Evolutionary conservation across 2,797 vertebrate genomes (phyloP).

Genomic region (Chiloscyllium punctatum): DNA sequence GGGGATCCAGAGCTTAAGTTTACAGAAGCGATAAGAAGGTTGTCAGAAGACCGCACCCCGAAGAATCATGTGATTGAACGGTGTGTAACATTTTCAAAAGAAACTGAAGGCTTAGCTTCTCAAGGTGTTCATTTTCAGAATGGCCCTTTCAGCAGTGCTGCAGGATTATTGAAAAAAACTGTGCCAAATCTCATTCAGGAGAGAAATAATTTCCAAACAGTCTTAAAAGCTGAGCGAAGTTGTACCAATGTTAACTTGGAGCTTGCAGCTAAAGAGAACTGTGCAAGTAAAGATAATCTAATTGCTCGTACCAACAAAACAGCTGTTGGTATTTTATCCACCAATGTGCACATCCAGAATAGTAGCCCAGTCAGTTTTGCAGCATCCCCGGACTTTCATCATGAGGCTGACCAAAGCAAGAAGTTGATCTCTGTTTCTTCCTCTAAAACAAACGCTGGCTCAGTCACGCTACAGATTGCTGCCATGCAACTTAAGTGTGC

Average conservation of each 20-base stretch:
- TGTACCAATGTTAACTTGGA: not conserved
- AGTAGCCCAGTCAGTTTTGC: not conserved
- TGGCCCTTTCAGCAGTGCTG: constrained; percentile 33
- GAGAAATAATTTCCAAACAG: not conserved
- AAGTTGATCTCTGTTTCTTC: not conserved
- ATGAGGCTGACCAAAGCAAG: not conserved
- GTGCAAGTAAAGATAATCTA: not conserved
- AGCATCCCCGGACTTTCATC: not conserved
- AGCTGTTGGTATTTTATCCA: not conserved
- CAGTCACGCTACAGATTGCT: constrained; percentile 27
- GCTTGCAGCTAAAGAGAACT: not conserved
- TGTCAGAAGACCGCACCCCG: constrained; percentile 42
- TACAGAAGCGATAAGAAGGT: constrained; percentile 51
- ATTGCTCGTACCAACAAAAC: not conserved
- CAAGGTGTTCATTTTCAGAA: constrained; percentile 2
- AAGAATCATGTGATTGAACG: constrained; percentile 36
- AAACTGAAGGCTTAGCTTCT: not conserved
- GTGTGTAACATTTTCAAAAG: constrained; percentile 33
- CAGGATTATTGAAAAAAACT: not conserved
- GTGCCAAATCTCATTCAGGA: constrained; percentile 3
- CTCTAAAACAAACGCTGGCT: not conserved
- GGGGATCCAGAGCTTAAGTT: constrained; percentile 48
- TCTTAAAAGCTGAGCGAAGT: not conserved
- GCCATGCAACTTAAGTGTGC: constrained; percentile 27
- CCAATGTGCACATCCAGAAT: not conserved